Evolutionary conservation across 2,113 vertebrate species (phyloP).

Genomic region (Tragelaphus scriptus): DNA sequence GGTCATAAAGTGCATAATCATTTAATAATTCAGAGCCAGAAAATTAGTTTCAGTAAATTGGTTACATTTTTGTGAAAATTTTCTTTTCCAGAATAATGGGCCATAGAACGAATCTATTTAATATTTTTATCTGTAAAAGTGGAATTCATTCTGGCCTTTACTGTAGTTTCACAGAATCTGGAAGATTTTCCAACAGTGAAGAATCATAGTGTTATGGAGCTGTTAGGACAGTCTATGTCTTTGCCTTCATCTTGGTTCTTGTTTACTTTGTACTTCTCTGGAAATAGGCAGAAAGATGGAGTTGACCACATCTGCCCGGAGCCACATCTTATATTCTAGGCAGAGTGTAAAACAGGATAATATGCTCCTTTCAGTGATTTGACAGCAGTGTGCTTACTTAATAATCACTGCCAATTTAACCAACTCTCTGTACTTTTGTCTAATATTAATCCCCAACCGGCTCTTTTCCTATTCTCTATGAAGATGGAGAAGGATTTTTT

Average conservation of each 20-base stretch:
- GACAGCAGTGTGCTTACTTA: not conserved
- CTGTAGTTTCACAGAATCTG: not conserved
- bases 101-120: not conserved
- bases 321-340: not conserved
- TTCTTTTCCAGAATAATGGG: not conserved
- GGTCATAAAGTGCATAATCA: not conserved
- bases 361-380: not conserved
- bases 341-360: not conserved
- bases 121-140: not conserved
- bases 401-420: not conserved
- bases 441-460: not conserved
- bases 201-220: not conserved
- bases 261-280: not conserved
- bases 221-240: not conserved
- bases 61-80: not conserved
- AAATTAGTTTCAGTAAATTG: not conserved
- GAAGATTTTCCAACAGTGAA: not conserved
- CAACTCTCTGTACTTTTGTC: not conserved
- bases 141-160: not conserved
- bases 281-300: not conserved
- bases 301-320: not conserved
- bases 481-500: not conserved
- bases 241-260: not conserved
- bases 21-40: not conserved
- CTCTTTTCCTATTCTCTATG: not conserved